Conservation (phyloP, 2,113 vertebrate species). For the chimpanzee (Pan troglodytes) region NHGRI_mPanTro3-v2.1_pri NC_072407.2:75340501-75341000, state of each 20-base stretch:
- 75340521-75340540: background rate
- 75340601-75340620: background rate
- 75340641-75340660: background rate
- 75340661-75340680: background rate
- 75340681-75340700: background rate
- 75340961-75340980: background rate
- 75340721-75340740: background rate
- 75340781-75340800: background rate
- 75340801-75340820: background rate
- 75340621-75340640: background rate
- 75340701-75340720: background rate
- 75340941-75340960: background rate
- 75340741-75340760: background rate
- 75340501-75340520: slow-evolving; percentile 9
- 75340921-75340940: background rate
- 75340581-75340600: background rate
- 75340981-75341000: background rate
- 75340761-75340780: background rate
- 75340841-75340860: background rate
- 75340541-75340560: background rate
- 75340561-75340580: background rate
- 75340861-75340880: background rate
- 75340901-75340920: background rate
- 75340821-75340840: background rate
- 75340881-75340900: background rate